Base-by-base conservation (phyloP, 2,797 vertebrate species). In the Propithecus deckenii region DNA sequence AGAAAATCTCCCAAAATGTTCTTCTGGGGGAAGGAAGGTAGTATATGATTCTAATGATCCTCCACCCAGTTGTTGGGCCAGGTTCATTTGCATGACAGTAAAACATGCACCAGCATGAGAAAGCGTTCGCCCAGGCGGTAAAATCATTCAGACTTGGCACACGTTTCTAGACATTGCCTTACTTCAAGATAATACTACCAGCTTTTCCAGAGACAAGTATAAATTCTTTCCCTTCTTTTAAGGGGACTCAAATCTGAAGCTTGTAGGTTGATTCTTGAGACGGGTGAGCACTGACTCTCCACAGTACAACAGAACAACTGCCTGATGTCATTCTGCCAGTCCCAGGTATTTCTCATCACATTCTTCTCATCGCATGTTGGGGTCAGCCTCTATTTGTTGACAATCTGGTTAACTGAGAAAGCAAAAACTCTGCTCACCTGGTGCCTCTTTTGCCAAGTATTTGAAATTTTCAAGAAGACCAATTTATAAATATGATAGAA, bases 301-400 rank as follows among this genome's bases (percentile, higher is more conserved):
- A 25, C 22, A 41, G 69, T 1, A 2, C 30, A 59, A 14, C 43
- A 1, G 7, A 2, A 41, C n/a, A 14, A 30, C 18, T 25, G 32
- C n/a, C 13, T 65, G 22, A 9, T 12, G 4, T 35, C 14, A 35
- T 32, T 18, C 14, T 28, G 0, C 43, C 4, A 18, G 17, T 43
- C 50, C 43, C 7, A 2, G 11, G 4, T 7, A 1, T 38, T 61
- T 14, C 30, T 50, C 25, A 7, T 0, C 25, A 10, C 14, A 38
- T 8, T 4, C 25, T 43, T 18, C 28, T 90, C 17, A 18, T 3
- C 55, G 25, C n/a, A 15, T 2, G 1, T 5, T 25, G 38, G 15
- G 3, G 3, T 25, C 14, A 7, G 20, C 55, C 65, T 41, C 1
- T 28, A 38, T 7, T 85, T 22, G 46, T 7, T 20, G 76, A 74